Conservation (phyloP, 2,113 vertebrate species). For the Takifugu bimaculatus region DNA sequence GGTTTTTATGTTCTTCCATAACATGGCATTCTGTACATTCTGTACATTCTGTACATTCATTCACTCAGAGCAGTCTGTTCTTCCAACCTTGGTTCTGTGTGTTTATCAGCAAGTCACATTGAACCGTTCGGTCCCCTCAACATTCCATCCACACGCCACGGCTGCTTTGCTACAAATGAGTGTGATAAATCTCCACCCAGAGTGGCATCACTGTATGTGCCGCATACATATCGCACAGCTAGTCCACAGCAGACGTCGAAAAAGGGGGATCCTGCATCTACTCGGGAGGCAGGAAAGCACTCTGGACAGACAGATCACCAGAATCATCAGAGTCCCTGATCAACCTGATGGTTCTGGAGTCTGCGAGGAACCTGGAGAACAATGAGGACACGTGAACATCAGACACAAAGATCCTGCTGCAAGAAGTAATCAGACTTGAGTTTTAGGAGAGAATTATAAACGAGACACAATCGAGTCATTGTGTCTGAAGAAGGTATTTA, state of each 20-base stretch:
- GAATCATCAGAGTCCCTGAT: too few species aligned
- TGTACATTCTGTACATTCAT: neutral
- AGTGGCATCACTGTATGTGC: conserved; percentile 7
- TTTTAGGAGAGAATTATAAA: too few species aligned
- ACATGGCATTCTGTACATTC: neutral
- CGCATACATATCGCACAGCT: conserved; percentile 23
- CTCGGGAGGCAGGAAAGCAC: too few species aligned
- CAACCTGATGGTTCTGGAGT: too few species aligned
- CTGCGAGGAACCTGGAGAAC: too few species aligned
- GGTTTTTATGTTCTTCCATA: too few species aligned
- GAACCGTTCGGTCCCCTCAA: neutral
- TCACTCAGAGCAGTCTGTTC: neutral
- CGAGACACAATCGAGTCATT: too few species aligned
- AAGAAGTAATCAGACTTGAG: too few species aligned
- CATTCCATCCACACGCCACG: conserved; percentile 39
- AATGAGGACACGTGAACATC: too few species aligned
- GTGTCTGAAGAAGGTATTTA: too few species aligned
- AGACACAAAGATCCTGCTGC: too few species aligned
- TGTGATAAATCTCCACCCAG: conserved; percentile 43
- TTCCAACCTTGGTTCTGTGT: neutral
- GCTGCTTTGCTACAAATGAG: conserved; percentile 35
- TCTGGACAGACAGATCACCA: too few species aligned
- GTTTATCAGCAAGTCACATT: neutral
- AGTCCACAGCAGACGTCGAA: conserved; percentile 5
- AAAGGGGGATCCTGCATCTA: neutral